phyloP scores from a whole-genome alignment of 2,888 invertebrate species.

The Rhopalosiphum nymphaeae region DNA sequence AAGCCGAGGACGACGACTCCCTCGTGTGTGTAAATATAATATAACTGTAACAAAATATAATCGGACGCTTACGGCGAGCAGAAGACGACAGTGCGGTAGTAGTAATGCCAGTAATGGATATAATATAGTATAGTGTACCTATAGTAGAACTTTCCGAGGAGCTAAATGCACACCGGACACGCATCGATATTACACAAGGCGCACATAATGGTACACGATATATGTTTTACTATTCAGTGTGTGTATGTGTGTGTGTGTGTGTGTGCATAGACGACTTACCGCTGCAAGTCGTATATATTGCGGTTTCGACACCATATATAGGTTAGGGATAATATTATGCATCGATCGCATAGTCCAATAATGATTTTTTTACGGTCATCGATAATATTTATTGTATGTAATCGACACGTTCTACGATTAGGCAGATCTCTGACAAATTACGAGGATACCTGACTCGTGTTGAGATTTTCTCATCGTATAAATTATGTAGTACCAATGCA shows the following conservation, averaged over 20 bases:
- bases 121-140: neutral
- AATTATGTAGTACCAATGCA: too few species aligned
- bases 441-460: neutral
- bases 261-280: neutral
- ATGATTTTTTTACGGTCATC: neutral
- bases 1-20: slow-evolving; percentile 62
- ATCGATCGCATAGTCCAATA: neutral
- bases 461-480: neutral
- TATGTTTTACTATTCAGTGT: neutral
- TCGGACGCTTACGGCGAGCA: neutral
- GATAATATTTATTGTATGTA: neutral
- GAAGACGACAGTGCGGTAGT: neutral
- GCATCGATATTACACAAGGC: neutral
- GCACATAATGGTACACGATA: neutral
- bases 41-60: slow-evolving; percentile 5
- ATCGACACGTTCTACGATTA: neutral
- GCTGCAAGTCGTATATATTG: neutral
- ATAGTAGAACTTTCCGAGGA: neutral
- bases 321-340: neutral
- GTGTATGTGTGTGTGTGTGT: neutral
- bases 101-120: too few species aligned
- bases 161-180: neutral
- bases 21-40: slow-evolving; percentile 32
- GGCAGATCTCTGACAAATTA: neutral
- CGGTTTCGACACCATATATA: neutral